Evolutionary conservation across 2,888 invertebrate genomes (phyloP).

Genomic region (Drosophila kokeensis): DNA sequence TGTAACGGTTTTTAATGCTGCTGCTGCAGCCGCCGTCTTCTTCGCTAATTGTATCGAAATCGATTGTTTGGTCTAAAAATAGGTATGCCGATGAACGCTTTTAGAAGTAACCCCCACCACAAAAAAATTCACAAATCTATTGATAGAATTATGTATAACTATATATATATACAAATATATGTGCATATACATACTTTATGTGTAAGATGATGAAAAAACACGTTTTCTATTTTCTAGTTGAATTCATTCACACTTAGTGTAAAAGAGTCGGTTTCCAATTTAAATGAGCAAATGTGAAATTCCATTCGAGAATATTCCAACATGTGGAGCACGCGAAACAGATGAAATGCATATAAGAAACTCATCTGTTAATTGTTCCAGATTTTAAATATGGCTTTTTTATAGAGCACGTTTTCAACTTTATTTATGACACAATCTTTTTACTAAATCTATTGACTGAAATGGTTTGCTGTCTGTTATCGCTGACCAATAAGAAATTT

Average conservation of each 20-base stretch:
- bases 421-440: background rate
- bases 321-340: background rate
- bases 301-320: conserved; percentile 52
- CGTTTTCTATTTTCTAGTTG: conserved; percentile 29
- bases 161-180: conserved; percentile 13
- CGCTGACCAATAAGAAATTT: background rate
- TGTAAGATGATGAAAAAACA: conserved; percentile 13
- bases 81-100: conserved; percentile 72
- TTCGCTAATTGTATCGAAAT: conserved; percentile 67
- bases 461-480: conserved; percentile 23
- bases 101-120: conserved; percentile 62
- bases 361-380: background rate
- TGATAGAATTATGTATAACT: conserved; percentile 25
- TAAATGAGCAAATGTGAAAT: conserved; percentile 56
- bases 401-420: background rate
- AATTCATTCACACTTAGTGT: conserved; percentile 66
- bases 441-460: background rate
- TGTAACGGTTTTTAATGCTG: conserved; percentile 55
- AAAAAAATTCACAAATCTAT: conserved; percentile 23
- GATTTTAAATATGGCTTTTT: conserved; percentile 1
- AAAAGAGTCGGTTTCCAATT: conserved; percentile 52
- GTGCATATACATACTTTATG: conserved; percentile 28
- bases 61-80: conserved; percentile 78
- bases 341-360: conserved; percentile 3
- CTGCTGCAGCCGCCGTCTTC: conserved; percentile 34